Conservation (phyloP, 2,113 vertebrate species). For the Elachura formosa region DNA sequence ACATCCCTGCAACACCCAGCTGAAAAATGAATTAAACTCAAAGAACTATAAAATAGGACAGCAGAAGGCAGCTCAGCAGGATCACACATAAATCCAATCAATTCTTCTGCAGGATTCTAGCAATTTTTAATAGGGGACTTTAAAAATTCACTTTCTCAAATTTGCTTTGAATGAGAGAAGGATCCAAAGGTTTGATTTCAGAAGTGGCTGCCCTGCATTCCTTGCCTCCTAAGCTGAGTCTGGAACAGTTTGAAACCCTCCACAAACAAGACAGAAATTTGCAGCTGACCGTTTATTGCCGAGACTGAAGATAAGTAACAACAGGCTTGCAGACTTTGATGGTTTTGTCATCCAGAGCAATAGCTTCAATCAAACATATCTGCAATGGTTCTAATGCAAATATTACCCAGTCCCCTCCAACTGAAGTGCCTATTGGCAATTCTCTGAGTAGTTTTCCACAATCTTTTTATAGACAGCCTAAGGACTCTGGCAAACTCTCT, state of each 20-base stretch:
- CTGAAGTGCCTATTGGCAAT: conserved; percentile 67
- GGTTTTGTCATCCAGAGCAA: conserved; percentile 51
- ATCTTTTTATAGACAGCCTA: conserved; percentile 72
- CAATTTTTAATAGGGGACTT: neutral
- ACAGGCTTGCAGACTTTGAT: neutral
- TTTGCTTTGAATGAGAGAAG: neutral
- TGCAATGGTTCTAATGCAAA: conserved; percentile 63
- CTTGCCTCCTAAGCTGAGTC: neutral
- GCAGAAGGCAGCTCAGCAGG: neutral
- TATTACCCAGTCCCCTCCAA: conserved; percentile 36
- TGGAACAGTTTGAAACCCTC: neutral
- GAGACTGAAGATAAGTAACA: conserved; percentile 21
- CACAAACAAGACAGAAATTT: neutral
- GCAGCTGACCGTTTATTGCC: neutral
- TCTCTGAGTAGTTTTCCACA: conserved; percentile 61
- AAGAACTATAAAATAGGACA: neutral
- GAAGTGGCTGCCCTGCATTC: neutral
- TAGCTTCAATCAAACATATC: conserved; percentile 64
- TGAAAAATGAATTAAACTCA: neutral
- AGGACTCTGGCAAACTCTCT: conserved; percentile 69
- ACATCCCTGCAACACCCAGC: neutral
- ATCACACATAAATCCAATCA: neutral
- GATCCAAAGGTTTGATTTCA: neutral
- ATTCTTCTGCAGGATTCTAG: neutral
- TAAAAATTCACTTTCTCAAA: neutral